Evolutionary conservation across 1,140 invertebrate genomes (phyloP).

Genomic region (Drosophila persimilis): DNA sequence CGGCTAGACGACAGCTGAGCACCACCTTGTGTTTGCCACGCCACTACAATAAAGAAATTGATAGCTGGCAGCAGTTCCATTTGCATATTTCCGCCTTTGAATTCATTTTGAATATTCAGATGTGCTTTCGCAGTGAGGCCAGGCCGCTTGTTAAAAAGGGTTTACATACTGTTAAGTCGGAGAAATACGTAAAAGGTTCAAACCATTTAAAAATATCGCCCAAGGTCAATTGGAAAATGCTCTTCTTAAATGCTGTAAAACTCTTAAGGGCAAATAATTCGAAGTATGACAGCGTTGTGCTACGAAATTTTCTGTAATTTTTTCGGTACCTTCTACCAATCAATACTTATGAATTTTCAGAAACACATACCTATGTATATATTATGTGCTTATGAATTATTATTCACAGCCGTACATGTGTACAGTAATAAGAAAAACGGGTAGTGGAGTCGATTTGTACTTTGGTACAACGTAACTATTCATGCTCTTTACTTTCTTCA

Average conservation of each 20-base stretch:
- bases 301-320: not conserved
- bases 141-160: constrained; percentile 13
- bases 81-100: constrained; percentile 43
- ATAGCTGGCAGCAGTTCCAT: constrained; percentile 45
- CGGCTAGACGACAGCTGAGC: constrained; percentile 51
- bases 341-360: too few relatives aligned
- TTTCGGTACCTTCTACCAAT: too few relatives aligned
- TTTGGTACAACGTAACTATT: too few relatives aligned
- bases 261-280: constrained; percentile 26
- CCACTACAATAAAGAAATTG: constrained; percentile 27
- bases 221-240: constrained; percentile 44
- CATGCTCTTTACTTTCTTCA: too few relatives aligned
- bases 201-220: constrained; percentile 30
- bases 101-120: constrained; percentile 21
- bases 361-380: too few relatives aligned
- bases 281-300: constrained; percentile 1
- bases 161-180: constrained; percentile 5
- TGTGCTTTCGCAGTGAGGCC: constrained; percentile 18
- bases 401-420: too few relatives aligned
- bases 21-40: constrained; percentile 9
- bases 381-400: too few relatives aligned
- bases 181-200: constrained; percentile 1
- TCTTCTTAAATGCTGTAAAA: constrained; percentile 34
- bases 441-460: too few relatives aligned
- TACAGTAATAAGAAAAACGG: too few relatives aligned